These are phyloP conservation scores for Ophonus ardosiacus DNA, from an alignment of 2,888 invertebrate genomes.

Conservation along the genomic window DNA sequence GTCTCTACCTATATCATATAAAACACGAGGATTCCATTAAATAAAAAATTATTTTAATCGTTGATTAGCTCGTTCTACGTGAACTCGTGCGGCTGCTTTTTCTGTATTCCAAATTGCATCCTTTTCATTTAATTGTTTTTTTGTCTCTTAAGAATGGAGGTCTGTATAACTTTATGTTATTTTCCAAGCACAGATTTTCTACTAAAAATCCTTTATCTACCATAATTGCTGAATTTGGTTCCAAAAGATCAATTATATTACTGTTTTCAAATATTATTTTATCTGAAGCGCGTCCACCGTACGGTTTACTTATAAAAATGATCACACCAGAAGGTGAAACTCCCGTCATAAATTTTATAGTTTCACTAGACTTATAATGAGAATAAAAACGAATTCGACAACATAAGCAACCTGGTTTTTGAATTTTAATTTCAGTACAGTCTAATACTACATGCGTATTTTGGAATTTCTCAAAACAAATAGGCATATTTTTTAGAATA, in stretches of 20 bases:
- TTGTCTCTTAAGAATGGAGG: constrained; percentile 62
- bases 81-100: constrained; percentile 63
- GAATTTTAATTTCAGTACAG: no score
- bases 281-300: constrained; percentile 2
- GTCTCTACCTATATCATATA: not conserved
- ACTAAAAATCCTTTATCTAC: constrained; percentile 61
- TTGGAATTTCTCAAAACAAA: no score
- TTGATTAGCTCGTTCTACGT: constrained; percentile 59
- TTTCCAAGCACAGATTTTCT: constrained; percentile 44
- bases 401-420: no score
- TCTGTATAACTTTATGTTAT: constrained; percentile 52
- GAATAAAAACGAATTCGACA: no score
- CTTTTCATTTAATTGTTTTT: constrained; percentile 54
- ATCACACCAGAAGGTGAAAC: no score
- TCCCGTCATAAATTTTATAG: no score
- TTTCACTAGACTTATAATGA: no score
- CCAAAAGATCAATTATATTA: not conserved
- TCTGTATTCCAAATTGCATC: constrained; percentile 55
- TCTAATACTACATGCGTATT: no score
- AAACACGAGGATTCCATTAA: not conserved
- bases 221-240: constrained; percentile 23
- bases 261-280: constrained; percentile 11
- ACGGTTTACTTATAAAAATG: constrained; percentile 7
- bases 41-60: constrained; percentile 27
- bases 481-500: no score